phyloP scores from a whole-genome alignment of 2,113 vertebrate genomes.

The Porphyrio hochstetteri region DNA sequence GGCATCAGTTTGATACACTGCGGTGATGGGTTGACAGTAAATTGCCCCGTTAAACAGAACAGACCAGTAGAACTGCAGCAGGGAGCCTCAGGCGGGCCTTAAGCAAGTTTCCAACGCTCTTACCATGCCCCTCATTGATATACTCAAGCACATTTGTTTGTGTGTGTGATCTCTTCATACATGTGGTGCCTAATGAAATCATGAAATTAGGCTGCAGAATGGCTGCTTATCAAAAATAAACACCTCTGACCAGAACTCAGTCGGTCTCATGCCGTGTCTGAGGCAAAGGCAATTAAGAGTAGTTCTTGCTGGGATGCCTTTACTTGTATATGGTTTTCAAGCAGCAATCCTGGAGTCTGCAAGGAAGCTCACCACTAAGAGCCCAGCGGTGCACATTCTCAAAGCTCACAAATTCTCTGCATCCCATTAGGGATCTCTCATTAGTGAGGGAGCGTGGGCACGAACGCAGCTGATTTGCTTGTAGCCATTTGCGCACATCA shows the following conservation, averaged over 20 bases:
- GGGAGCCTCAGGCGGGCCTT: neutral
- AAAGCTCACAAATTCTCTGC: neutral
- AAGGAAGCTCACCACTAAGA: neutral
- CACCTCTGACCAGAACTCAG: neutral
- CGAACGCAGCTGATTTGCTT: neutral
- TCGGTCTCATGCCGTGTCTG: neutral
- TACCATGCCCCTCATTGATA: neutral
- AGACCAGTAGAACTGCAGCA: neutral
- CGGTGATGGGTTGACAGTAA: constrained; percentile 17
- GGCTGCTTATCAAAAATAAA: neutral
- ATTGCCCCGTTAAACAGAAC: constrained; percentile 22
- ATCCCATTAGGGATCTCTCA: neutral
- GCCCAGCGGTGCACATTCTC: neutral
- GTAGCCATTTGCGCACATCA: neutral
- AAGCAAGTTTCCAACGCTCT: neutral
- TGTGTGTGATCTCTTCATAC: neutral
- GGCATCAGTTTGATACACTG: neutral
- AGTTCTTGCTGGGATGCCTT: neutral
- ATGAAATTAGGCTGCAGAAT: neutral
- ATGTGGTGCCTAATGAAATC: neutral
- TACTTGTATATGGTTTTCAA: neutral
- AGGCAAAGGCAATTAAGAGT: neutral
- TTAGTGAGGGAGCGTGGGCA: rapidly evolving
- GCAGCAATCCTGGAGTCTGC: neutral
- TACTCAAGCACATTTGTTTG: neutral